These are phyloP conservation scores for Tichodroma muraria DNA, from an alignment of 2,113 vertebrate species.

Conservation along the genomic window DNA sequence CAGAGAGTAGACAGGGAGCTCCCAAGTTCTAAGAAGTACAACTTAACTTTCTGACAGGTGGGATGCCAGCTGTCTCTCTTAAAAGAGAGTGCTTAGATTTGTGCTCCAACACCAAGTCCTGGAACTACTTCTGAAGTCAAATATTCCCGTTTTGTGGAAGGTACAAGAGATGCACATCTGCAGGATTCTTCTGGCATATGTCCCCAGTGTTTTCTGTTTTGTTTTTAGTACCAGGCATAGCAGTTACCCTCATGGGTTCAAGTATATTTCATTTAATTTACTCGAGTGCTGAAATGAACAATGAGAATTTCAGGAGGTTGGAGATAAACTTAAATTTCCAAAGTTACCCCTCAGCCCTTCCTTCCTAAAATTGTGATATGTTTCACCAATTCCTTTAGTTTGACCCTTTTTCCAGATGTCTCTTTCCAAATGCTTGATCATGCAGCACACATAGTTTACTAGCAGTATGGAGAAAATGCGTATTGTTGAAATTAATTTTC, in stretches of 20 bases:
- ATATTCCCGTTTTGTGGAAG: not conserved
- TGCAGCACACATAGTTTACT: not conserved
- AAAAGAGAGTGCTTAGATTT: not conserved
- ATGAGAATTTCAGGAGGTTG: not conserved
- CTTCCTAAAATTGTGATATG: not conserved
- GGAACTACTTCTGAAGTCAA: not conserved
- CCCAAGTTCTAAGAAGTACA: not conserved
- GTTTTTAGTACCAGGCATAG: not conserved
- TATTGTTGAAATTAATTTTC: conserved; percentile 1
- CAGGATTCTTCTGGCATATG: not conserved
- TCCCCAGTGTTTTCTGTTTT: not conserved
- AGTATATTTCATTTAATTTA: not conserved
- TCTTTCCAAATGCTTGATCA: not conserved
- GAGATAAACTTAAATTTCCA: not conserved
- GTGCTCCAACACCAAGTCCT: not conserved
- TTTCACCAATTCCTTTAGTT: not conserved
- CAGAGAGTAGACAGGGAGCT: not conserved
- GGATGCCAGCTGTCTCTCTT: not conserved
- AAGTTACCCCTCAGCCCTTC: not conserved
- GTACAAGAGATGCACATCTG: not conserved
- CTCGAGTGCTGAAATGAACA: not conserved
- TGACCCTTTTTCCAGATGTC: not conserved
- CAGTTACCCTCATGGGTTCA: not conserved
- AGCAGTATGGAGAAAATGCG: not conserved
- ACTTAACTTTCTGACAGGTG: not conserved